A percentile compares a stretch with the other conserved stretches of the same genome.
These are phyloP conservation scores for Ditula angustiorana DNA, from an alignment of 2,888 invertebrate genomes.

Conservation along the genomic window DNA sequence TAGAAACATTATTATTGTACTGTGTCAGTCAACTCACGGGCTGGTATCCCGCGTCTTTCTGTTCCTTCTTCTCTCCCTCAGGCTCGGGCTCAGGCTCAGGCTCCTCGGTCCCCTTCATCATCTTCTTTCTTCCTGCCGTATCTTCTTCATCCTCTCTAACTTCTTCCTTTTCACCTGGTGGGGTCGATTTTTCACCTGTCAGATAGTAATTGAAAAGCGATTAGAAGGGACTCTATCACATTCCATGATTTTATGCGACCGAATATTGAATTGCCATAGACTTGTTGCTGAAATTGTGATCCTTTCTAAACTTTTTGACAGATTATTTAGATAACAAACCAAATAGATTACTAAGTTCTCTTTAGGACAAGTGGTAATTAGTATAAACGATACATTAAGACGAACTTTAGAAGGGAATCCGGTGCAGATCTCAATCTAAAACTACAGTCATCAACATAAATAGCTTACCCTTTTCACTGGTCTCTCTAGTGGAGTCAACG, in stretches of 20 bases:
- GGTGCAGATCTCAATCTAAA: too few relatives aligned
- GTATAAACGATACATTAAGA: too few relatives aligned
- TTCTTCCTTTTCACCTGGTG: conserved; percentile 38
- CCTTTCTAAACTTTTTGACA: too few relatives aligned
- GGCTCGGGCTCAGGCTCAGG: conserved; percentile 61
- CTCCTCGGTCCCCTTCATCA: conserved; percentile 56
- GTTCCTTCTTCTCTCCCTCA: conserved; percentile 66
- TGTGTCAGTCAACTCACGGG: conserved; percentile 57
- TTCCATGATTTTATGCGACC: background rate
- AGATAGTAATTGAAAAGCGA: background rate
- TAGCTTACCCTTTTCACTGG: conserved; percentile 11
- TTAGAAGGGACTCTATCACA: background rate
- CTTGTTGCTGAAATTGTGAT: too few relatives aligned
- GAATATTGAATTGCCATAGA: too few relatives aligned
- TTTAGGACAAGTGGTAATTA: too few relatives aligned
- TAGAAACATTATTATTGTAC: background rate
- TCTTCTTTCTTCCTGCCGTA: conserved; percentile 59
- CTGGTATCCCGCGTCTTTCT: conserved; percentile 73
- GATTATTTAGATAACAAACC: too few relatives aligned
- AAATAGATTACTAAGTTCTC: too few relatives aligned
- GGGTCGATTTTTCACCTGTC: conserved; percentile 26
- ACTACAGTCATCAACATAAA: too few relatives aligned
- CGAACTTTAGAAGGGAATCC: too few relatives aligned
- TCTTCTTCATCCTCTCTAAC: conserved; percentile 48
- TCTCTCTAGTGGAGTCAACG: background rate